Base-by-base conservation (phyloP, 2,797 vertebrate genomes). In the Lithobates sylvaticus region DNA sequence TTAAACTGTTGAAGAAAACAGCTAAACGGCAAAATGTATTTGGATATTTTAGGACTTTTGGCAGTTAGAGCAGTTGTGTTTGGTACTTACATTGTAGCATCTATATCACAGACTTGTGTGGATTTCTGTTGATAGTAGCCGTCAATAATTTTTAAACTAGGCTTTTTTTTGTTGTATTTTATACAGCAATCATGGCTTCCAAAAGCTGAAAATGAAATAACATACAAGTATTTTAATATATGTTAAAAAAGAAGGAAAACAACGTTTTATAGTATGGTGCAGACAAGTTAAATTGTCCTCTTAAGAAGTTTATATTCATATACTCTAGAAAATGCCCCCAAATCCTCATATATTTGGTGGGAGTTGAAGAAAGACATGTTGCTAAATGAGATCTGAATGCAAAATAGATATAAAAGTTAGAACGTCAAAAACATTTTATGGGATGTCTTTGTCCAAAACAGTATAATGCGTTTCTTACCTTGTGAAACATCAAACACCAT, bases 31-130 rank as follows among this genome's bases (percentile, higher is more conserved):
- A 18, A 54, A 58, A 18, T 21, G 50, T 58, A 58, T 7, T 61
- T 23, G 18, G 1, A 8, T 1, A 61, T 21, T 36, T 9, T 9
- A 5, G 21, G 54, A 61, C 21, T 61, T 21, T 61, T 61, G 54
- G 18, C 5, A 23, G 21, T 7, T 61, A 23, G 21, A 5, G 54
- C 8, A 50, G 12, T 1, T 47, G 29, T 10, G 23, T 13, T 26
- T 23, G 73, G 7, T 64, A 85, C 85, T 86, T 82, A 86, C 85
- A 86, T n/a, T 21, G 82, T 7, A 26, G 85, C 79, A 8, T 86
- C 73, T 47, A 82, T 82, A 9, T 86, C 26, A 58, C 85, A 86
- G 50, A 82, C 73, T 23, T 42, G 73, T 2, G 18, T 10, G 36
- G 85, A 86, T 2, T 71, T 67, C 26, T 86, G 85, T 1, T 12